Evolutionary conservation across 2,113 vertebrate species (phyloP).

Genomic region (Syngnathus scovelli): DNA sequence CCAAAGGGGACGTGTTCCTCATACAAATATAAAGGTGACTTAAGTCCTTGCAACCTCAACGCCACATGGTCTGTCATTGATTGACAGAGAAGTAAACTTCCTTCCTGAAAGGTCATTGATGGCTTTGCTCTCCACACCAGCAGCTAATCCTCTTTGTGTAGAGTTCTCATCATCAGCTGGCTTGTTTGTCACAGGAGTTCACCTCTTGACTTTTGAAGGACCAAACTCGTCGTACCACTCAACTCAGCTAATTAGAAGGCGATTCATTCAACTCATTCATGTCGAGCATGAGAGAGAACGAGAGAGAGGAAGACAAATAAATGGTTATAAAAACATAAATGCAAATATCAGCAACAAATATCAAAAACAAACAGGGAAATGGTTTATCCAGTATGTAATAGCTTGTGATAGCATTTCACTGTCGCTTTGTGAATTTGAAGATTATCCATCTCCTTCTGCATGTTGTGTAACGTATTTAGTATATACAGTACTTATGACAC

Average conservation of each 20-base stretch:
- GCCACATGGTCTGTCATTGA: constrained; percentile 27
- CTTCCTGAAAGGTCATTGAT: constrained; percentile 39
- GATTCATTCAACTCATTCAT: constrained; percentile 2
- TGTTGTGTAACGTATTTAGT: too few relatives aligned
- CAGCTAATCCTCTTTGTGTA: constrained; percentile 24
- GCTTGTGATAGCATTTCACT: too few relatives aligned
- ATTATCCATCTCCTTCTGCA: too few relatives aligned
- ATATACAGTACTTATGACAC: too few relatives aligned
- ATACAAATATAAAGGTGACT: constrained; percentile 2
- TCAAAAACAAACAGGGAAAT: too few relatives aligned
- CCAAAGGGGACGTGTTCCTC: constrained; percentile 40
- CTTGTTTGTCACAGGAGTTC: constrained; percentile 14
- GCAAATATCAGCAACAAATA: too few relatives aligned
- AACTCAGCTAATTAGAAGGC: constrained; percentile 2
- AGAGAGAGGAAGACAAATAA: not conserved
- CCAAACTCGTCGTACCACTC: constrained; percentile 1
- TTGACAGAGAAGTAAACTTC: constrained; percentile 32
- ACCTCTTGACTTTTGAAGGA: constrained; percentile 10
- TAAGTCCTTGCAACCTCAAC: constrained; percentile 5
- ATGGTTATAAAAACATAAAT: not conserved
- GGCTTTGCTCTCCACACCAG: constrained; percentile 26
- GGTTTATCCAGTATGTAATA: not conserved
- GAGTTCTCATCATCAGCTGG: constrained; percentile 7
- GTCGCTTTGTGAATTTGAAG: too few relatives aligned
- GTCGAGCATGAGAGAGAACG: not conserved